These are phyloP conservation scores for Nephrotoma flavescens DNA, from an alignment of 2,888 invertebrate species.

Conservation along the genomic window DNA sequence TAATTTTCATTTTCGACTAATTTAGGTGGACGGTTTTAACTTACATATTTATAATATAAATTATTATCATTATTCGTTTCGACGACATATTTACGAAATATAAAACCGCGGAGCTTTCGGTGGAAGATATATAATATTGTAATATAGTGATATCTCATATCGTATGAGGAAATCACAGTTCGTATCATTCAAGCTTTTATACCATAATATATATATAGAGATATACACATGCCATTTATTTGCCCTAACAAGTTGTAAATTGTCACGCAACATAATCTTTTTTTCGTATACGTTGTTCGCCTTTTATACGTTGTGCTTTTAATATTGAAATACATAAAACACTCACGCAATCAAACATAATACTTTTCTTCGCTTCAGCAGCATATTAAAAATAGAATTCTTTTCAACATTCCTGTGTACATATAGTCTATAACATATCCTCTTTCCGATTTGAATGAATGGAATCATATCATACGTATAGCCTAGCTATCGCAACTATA, in stretches of 20 bases:
- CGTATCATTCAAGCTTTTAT: background rate
- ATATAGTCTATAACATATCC: background rate
- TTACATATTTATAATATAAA: background rate
- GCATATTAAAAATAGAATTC: background rate
- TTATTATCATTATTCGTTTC: background rate
- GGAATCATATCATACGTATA: background rate
- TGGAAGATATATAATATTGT: background rate
- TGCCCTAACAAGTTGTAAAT: background rate
- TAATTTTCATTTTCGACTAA: background rate
- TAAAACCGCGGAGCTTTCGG: background rate
- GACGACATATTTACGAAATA: background rate
- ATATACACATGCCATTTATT: background rate
- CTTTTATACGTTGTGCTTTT: background rate
- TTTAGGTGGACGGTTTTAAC: background rate
- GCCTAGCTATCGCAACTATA: background rate
- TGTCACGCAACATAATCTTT: background rate
- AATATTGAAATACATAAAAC: background rate
- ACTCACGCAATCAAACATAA: background rate
- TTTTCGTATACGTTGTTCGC: background rate
- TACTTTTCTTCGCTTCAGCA: background rate
- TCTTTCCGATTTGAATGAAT: background rate
- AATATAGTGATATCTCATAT: background rate
- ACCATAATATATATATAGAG: background rate
- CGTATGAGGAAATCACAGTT: background rate
- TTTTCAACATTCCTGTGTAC: background rate